Conservation (phyloP, 2,113 vertebrate genomes). For the Crotalus helleri region DNA sequence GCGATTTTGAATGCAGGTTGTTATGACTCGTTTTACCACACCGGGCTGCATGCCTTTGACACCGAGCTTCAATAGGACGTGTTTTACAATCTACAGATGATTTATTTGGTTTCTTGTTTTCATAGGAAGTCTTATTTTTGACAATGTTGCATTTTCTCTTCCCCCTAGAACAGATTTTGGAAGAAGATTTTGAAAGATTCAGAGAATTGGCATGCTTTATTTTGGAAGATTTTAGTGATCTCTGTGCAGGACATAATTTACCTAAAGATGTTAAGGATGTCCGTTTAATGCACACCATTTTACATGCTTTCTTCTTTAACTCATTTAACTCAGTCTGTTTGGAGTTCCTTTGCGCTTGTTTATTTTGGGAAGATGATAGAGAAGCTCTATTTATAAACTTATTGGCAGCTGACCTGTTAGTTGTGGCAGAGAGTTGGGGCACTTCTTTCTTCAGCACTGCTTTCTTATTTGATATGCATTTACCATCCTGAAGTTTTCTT, state of each 20-base stretch:
- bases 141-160: constrained; percentile 36
- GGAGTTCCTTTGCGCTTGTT: constrained; percentile 40
- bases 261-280: constrained; percentile 25
- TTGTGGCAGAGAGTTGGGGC: constrained; percentile 63
- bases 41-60: constrained; percentile 43
- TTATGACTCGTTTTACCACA: background rate
- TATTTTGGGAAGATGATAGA: constrained; percentile 10
- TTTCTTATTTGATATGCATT: constrained; percentile 69
- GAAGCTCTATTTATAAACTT: constrained; percentile 41
- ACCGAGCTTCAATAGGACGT: background rate
- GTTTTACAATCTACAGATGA: constrained; percentile 38
- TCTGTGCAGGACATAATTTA: constrained; percentile 34
- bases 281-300: constrained; percentile 33
- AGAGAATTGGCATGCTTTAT: constrained; percentile 32
- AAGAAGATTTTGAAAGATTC: constrained; percentile 40
- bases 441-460: constrained; percentile 65
- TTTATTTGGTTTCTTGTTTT: constrained; percentile 45
- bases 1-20: constrained; percentile 42
- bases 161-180: constrained; percentile 33
- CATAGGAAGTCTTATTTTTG: constrained; percentile 40
- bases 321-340: constrained; percentile 40
- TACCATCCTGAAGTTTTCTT: constrained; percentile 63
- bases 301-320: constrained; percentile 50
- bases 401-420: constrained; percentile 64
- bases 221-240: constrained; percentile 45